Conservation (phyloP, 2,797 vertebrate species). For the Typhlichthys eigenmanni region DNA sequence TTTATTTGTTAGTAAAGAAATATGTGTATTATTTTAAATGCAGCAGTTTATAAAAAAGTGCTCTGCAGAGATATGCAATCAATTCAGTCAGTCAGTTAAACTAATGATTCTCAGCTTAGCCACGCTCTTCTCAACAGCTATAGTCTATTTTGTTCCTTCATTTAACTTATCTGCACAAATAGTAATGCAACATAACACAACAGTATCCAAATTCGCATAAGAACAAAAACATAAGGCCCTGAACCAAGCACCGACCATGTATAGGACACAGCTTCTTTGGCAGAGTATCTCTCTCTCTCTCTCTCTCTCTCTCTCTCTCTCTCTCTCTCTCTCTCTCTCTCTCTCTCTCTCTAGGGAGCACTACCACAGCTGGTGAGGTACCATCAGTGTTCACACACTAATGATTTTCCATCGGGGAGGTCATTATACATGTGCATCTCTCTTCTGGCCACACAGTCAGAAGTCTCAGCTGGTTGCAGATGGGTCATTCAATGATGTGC, state of each 20-base stretch:
- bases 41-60: too few relatives aligned
- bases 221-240: conserved; percentile 9
- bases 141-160: conserved; percentile 29
- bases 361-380: conserved; percentile 47
- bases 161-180: conserved; percentile 26
- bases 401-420: conserved; percentile 55
- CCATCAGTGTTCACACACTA: conserved; percentile 46
- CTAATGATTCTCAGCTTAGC: conserved; percentile 15
- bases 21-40: too few relatives aligned
- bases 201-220: conserved; percentile 39
- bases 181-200: conserved; percentile 26
- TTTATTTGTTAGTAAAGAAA: too few relatives aligned
- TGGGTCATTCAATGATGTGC: conserved; percentile 37
- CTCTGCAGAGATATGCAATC: too few relatives aligned
- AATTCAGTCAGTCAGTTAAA: conserved; percentile 12
- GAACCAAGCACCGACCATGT: too few relatives aligned
- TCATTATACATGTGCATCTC: conserved; percentile 46
- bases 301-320: conserved; percentile 1
- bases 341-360: conserved; percentile 32
- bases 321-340: neutral
- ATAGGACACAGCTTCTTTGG: too few relatives aligned
- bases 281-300: neutral
- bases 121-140: conserved; percentile 27
- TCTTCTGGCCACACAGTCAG: conserved; percentile 26
- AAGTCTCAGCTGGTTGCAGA: conserved; percentile 52